Evolutionary conservation across 2,113 vertebrate species (phyloP).

Genomic region (Mastomys natalensis): DNA sequence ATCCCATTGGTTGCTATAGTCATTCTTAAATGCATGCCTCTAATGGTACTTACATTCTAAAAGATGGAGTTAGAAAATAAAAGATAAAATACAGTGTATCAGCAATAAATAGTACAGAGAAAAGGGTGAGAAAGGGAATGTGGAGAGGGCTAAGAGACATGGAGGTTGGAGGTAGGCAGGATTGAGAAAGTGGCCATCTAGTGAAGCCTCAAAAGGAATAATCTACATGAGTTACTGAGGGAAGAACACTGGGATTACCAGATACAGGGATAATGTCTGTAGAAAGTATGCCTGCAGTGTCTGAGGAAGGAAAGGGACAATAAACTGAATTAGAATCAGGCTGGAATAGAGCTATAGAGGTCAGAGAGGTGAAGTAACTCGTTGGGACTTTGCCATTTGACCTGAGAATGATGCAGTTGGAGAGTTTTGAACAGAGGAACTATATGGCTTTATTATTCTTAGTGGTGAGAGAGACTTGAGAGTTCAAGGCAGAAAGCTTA

Average conservation of each 20-base stretch:
- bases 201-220: background rate
- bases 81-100: background rate
- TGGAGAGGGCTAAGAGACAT: background rate
- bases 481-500: slow-evolving; percentile 21
- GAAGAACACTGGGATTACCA: background rate
- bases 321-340: background rate
- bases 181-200: background rate
- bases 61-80: background rate
- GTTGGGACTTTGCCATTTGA: background rate
- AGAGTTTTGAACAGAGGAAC: slow-evolving; percentile 11
- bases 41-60: slow-evolving; percentile 3
- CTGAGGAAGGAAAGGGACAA: background rate
- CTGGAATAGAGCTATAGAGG: background rate
- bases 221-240: background rate
- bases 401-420: background rate
- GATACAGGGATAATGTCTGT: background rate
- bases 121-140: background rate
- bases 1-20: background rate
- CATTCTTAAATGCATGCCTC: slow-evolving; percentile 9
- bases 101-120: background rate
- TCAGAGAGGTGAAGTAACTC: background rate
- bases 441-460: background rate
- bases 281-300: background rate
- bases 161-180: background rate
- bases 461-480: background rate